Base-by-base conservation (phyloP, 2,113 vertebrate species). In the Lampris megalopsis region DNA sequence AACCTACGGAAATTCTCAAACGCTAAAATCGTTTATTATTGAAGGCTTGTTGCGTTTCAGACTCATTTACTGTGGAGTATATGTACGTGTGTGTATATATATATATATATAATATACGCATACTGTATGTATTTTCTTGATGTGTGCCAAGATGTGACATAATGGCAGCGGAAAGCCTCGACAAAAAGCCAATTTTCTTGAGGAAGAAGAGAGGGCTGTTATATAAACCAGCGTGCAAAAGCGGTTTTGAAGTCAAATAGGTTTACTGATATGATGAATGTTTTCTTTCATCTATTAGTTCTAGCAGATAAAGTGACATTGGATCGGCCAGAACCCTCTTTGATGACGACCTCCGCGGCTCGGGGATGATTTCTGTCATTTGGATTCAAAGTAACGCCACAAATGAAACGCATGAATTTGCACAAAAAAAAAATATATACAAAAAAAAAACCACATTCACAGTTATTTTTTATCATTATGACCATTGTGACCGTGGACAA, bases 231-330 rank as follows among this genome's bases (percentile, higher is more conserved):
- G 53, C 38, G 2, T 7, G 61, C 57, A 67, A 68, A 60, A 71
- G 24, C 24, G 24, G 24, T 24, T 24, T 24, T 24, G 24, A 71
- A 79, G 36, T 52, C 43, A 68, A 82, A 69, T 3, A 24, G 24
- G 81, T 81, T 84, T 77, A 84, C 72, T 73, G 79, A 86, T 80
- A 37, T 78, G 79, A 84, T 83, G 79, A 87, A 86, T 89, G 73
- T 80, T 68, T 79, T 84, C 75, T 83, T 89, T 58, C 82, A 86
- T 79, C 24, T 24, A 24, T 24, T 24, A 24, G 24, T 80, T 75
- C 66, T 41, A 71, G 49, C 2, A 56, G 69, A 47, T 72, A 71
- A 70, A 59, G 73, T 80, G 84, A 84, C 80, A 71, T 83, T 61
- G 56, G 86, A 84, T 83, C 81, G 68, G 83, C 85, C 85, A 70